A percentile compares a stretch with the other conserved stretches of the same genome.
These are phyloP conservation scores for Lycodopsis pacificus DNA, from an alignment of 2,797 vertebrate genomes.

Conservation along the genomic window DNA sequence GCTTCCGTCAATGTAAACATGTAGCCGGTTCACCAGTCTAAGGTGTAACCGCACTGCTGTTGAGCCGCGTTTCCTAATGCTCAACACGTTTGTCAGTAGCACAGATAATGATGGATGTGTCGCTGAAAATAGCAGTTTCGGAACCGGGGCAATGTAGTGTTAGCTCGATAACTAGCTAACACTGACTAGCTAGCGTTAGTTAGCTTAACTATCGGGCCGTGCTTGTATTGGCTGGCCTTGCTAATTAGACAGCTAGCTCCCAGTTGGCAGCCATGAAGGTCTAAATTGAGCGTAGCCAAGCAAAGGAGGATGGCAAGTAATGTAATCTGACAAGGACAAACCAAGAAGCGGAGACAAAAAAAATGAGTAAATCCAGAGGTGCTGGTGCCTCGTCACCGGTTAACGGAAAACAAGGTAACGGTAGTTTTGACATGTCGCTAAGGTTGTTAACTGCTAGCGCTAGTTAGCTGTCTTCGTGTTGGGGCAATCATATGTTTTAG, in stretches of 20 bases:
- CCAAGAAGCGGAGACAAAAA: constrained; percentile 36
- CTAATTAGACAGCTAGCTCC: constrained; percentile 53
- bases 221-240: constrained; percentile 53
- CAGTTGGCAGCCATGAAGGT: constrained; percentile 10
- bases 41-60: neutral
- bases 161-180: constrained; percentile 55
- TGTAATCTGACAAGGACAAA: constrained; percentile 28
- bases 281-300: constrained; percentile 37
- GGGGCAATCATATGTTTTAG: neutral
- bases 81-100: neutral
- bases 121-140: neutral
- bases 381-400: constrained; percentile 69
- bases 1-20: constrained; percentile 65
- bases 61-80: neutral
- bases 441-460: neutral
- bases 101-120: constrained; percentile 16
- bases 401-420: constrained; percentile 79
- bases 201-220: constrained; percentile 34
- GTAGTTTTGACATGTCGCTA: neutral
- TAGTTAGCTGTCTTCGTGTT: neutral
- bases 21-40: constrained; percentile 26
- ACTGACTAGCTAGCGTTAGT: constrained; percentile 24
- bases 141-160: constrained; percentile 4
- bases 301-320: constrained; percentile 42
- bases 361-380: constrained; percentile 73